These are phyloP conservation scores for Alectoris magna DNA, from an alignment of 2,797 vertebrate genomes.

Conservation along the genomic window DNA sequence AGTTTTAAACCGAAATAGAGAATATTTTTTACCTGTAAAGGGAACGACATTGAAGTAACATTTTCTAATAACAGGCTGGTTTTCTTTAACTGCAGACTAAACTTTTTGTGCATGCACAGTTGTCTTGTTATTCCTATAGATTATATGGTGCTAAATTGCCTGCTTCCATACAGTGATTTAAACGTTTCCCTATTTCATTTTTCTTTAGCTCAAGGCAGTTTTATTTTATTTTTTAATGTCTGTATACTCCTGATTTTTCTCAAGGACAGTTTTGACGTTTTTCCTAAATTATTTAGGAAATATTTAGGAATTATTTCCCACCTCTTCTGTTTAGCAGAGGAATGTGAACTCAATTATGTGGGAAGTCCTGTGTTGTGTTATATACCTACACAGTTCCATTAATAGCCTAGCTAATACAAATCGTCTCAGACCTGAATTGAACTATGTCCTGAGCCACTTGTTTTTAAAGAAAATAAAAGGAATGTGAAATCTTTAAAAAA, in stretches of 20 bases:
- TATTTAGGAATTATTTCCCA: background rate
- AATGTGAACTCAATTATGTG: background rate
- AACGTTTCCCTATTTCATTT: background rate
- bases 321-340: background rate
- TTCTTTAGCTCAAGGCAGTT: background rate
- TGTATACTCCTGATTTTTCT: background rate
- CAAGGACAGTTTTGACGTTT: background rate
- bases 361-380: background rate
- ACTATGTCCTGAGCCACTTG: background rate
- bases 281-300: background rate
- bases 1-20: background rate
- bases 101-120: background rate
- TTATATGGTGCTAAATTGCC: background rate
- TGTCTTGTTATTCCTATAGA: background rate
- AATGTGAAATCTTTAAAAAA: background rate
- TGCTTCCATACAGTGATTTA: background rate
- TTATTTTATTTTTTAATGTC: background rate
- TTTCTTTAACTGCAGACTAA: background rate
- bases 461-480: background rate
- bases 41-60: background rate
- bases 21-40: background rate
- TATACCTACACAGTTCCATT: background rate
- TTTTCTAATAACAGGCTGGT: background rate
- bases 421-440: background rate
- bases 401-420: background rate